A percentile compares a stretch with the other conserved stretches of the same genome.
phyloP scores from a whole-genome alignment of 2,113 vertebrate genomes.

The Pygoscelis adeliae region DNA sequence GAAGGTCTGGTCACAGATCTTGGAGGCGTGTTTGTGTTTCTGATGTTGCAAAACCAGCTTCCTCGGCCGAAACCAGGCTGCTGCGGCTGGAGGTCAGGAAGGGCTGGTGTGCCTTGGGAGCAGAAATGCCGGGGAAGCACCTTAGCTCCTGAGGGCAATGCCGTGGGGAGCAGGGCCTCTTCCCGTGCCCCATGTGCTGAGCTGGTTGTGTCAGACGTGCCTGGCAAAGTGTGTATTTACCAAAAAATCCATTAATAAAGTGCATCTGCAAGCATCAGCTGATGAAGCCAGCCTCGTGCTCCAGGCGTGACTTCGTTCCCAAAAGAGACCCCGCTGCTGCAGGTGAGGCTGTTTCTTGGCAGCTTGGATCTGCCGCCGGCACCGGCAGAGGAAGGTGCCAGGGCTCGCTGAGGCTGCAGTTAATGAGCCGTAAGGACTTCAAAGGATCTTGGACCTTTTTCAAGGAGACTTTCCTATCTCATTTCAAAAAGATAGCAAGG shows the following conservation, averaged over 20 bases:
- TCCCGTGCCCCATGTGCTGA: rapidly evolving
- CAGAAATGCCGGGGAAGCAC: background rate
- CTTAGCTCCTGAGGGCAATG: background rate
- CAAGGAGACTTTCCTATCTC: background rate
- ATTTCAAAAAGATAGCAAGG: background rate
- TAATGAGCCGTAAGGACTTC: background rate
- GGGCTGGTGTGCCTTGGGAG: background rate
- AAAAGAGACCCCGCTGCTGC: background rate
- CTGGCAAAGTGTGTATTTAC: background rate
- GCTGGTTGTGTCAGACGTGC: background rate
- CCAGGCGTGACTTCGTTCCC: background rate
- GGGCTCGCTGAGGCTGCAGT: background rate
- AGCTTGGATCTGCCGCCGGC: background rate
- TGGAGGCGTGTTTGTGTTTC: background rate
- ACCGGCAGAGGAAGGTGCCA: background rate
- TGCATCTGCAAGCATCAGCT: rapidly evolving
- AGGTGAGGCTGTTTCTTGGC: background rate
- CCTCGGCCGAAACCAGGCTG: background rate
- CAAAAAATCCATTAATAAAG: background rate
- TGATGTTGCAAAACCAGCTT: background rate
- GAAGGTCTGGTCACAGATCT: background rate
- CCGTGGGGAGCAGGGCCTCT: rapidly evolving
- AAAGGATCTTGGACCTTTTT: background rate
- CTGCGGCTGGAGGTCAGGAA: background rate
- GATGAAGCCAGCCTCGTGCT: background rate